Evolutionary conservation across 23 tunicate genomes (phyloP), one percentile per base, ranked within the genome.

Genomic region (Trididemnum miniatum): DNA sequence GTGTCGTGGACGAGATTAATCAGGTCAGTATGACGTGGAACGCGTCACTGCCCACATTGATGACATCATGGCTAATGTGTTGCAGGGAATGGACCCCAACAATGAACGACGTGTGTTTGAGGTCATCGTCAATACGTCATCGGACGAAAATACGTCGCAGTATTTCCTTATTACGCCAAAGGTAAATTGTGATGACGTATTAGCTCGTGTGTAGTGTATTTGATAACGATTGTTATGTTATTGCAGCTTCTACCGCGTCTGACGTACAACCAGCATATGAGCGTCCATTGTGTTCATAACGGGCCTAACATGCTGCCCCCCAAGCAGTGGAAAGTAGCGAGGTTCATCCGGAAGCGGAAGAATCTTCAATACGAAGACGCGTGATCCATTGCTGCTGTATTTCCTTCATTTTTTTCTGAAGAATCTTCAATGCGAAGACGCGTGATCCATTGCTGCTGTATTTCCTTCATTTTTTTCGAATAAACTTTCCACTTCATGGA

Each of bases 11-110:
- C 37, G 99, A 89, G 80, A 89, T 95, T 18, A 89, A 89, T 74
- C 98, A 91, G 85, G 97, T 91, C 27, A 62, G 69, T 62, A 15
- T 62, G 28, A 15, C 7, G 25, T 44, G 54, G 54, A 15, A 9
- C 15, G 54, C 54, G 15, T 44, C 12, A 7, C 54, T 44, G 54
- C 54, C 54, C 54, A 5, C 38, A 24, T 31, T 31, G 37, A 32
- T 32, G n/a, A 3, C 38, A 22, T 32, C 2, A 9, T 24, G 22
- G 20, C 3, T 5, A 30, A 4, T 3, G 15, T 40, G 25, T 22
- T 39, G n/a, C 80, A 92, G 92, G 97, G 97, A 4, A 92, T 92
- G 97, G 97, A 92, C 36, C 92, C 97, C 20, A 33, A 87, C 79
- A 92, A 92, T 57, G 97, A 92, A 51, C 62, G 92, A 34, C 59